Percentiles rank a stretch among this genome's conserved stretches.
These are phyloP conservation scores for Brachirus orientalis DNA, from an alignment of 2,113 vertebrate species.

Conservation along the genomic window DNA sequence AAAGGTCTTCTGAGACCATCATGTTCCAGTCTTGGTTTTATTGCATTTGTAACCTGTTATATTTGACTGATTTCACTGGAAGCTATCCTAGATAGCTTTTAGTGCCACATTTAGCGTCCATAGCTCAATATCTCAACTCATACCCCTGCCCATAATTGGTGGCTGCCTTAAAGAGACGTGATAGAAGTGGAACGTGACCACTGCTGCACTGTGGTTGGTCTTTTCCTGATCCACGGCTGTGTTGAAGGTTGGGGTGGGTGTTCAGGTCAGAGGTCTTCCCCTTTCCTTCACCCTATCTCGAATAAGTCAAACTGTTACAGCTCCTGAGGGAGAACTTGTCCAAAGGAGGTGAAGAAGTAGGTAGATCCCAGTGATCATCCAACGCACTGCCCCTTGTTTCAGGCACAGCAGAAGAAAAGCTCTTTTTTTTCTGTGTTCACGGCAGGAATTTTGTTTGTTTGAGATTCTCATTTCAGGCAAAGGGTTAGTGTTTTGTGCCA, in stretches of 20 bases:
- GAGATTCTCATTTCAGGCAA: slow-evolving; percentile 48
- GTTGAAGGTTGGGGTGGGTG: slow-evolving; percentile 47
- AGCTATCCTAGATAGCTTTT: slow-evolving; percentile 5
- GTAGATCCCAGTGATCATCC: slow-evolving; percentile 44
- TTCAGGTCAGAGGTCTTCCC: slow-evolving; percentile 65
- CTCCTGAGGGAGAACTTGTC: slow-evolving; percentile 66
- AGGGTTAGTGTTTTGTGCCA: slow-evolving; percentile 42
- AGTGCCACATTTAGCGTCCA: slow-evolving; percentile 7
- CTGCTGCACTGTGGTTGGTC: slow-evolving; percentile 67
- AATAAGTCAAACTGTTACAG: slow-evolving; percentile 76
- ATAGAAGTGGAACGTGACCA: slow-evolving; percentile 45
- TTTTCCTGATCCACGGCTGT: slow-evolving; percentile 43
- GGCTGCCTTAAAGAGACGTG: slow-evolving; percentile 42
- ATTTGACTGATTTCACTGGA: slow-evolving; percentile 4
- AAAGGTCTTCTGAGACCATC: slow-evolving; percentile 18
- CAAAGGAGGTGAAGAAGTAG: slow-evolving; percentile 49
- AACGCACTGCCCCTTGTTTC: slow-evolving; percentile 31
- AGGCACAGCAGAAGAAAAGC: slow-evolving; percentile 14
- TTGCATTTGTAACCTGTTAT: background rate
- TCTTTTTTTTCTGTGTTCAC: slow-evolving; percentile 6
- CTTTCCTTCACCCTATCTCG: slow-evolving; percentile 54
- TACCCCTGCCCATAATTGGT: slow-evolving; percentile 40
- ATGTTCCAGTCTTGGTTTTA: background rate
- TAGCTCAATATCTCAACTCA: background rate
- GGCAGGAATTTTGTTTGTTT: slow-evolving; percentile 55